Evolutionary conservation across 2,113 vertebrate genomes (phyloP).

Genomic region (Cyanoramphus novaezelandiae): DNA sequence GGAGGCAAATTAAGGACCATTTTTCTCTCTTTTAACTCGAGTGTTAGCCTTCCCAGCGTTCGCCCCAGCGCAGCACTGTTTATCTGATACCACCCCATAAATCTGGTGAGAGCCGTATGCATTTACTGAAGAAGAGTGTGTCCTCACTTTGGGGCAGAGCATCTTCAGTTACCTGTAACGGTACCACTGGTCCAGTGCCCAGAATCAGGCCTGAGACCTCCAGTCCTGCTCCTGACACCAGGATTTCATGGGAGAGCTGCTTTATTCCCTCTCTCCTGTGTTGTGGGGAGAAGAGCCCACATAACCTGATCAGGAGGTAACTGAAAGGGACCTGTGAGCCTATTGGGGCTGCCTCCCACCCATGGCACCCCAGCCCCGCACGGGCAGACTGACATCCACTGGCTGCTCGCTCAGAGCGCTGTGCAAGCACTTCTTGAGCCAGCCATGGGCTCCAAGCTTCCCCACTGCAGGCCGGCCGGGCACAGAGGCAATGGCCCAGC

Average conservation of each 20-base stretch:
- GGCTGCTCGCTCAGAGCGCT: fast-evolving
- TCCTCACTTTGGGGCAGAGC: fast-evolving
- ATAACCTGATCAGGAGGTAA: not conserved
- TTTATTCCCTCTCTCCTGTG: not conserved
- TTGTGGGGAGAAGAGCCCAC: too few species aligned
- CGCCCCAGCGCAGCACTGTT: not conserved
- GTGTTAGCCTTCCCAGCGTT: not conserved
- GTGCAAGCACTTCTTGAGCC: fast-evolving
- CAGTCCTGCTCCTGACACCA: not conserved
- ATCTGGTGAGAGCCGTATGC: not conserved
- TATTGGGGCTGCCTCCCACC: fast-evolving
- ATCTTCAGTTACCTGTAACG: fast-evolving
- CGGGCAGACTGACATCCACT: fast-evolving
- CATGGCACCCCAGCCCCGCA: not conserved
- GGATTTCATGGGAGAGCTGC: not conserved
- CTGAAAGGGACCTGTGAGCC: fast-evolving
- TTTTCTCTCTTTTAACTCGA: not conserved
- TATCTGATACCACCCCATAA: not conserved
- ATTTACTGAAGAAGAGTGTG: not conserved
- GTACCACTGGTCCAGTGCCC: not conserved
- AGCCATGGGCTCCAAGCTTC: fast-evolving
- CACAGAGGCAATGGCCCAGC: fast-evolving
- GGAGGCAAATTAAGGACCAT: not conserved
- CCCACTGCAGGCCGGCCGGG: fast-evolving
- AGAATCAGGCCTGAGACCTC: not conserved